Conservation (phyloP, 2,113 vertebrate species). For the Hemiscyllium ocellatum region DNA sequence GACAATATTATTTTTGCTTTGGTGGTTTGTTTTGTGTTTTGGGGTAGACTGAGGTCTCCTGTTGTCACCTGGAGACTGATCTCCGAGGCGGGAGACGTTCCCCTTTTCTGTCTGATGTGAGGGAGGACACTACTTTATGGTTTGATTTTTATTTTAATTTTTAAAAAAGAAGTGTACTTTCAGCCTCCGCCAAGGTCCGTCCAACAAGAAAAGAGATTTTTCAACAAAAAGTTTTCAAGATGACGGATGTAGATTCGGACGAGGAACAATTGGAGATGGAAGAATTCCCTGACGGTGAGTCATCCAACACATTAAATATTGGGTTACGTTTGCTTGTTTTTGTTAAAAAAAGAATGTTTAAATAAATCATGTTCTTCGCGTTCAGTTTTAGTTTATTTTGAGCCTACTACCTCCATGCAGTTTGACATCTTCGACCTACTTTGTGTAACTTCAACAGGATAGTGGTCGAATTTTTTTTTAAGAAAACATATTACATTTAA, state of each 20-base stretch:
- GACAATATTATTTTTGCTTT: no score
- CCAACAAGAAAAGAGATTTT: background rate
- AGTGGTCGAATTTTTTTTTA: no score
- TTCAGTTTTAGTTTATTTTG: background rate
- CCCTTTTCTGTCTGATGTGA: no score
- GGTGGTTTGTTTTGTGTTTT: background rate
- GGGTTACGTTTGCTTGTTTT: background rate
- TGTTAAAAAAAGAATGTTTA: background rate
- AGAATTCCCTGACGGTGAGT: slow-evolving; percentile 30
- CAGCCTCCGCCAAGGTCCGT: no score
- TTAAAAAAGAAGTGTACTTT: no score
- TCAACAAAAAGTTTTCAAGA: background rate
- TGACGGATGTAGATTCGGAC: slow-evolving; percentile 10
- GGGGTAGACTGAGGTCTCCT: background rate
- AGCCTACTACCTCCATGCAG: background rate
- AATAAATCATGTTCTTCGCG: background rate
- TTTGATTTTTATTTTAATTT: no score
- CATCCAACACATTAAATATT: background rate
- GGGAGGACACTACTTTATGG: no score
- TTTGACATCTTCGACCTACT: background rate
- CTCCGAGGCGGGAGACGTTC: no score
- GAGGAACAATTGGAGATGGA: slow-evolving; percentile 19
- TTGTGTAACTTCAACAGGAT: background rate
- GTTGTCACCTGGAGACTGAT: background rate
- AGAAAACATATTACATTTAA: background rate